A percentile compares a stretch with the other conserved stretches of the same genome.
Evolutionary conservation across 2,113 vertebrate species (phyloP).

Genomic region (Sphaerodactylus townsendi): DNA sequence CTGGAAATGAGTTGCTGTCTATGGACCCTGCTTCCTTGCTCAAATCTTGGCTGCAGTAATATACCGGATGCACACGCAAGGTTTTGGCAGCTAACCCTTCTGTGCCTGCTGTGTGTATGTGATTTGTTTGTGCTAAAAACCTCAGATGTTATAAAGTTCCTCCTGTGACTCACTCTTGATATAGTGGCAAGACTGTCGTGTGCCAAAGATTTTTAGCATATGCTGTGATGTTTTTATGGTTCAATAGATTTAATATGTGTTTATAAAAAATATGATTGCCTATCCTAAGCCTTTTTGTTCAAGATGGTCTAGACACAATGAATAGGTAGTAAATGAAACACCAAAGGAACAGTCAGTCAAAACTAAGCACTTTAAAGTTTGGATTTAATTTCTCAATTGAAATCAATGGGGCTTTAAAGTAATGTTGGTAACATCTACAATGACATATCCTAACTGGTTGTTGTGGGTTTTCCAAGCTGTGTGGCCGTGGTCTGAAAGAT

Average conservation of each 20-base stretch:
- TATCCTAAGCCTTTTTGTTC: not conserved
- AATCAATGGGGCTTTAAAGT: not conserved
- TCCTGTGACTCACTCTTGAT: not conserved
- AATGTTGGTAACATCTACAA: not conserved
- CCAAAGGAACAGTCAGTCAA: not conserved
- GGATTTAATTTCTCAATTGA: not conserved
- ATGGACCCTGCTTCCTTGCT: not conserved
- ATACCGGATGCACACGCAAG: accelerated
- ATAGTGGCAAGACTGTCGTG: no score
- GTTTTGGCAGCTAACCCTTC: not conserved
- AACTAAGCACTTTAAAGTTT: not conserved
- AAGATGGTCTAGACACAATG: not conserved
- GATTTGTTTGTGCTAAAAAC: not conserved
- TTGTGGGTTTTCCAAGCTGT: no score
- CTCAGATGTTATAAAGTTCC: not conserved
- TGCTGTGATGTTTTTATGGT: not conserved
- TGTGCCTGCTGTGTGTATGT: not conserved
- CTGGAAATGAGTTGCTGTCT: conserved; percentile 2
- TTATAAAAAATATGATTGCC: not conserved
- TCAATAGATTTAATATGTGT: not conserved
- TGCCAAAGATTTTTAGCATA: not conserved
- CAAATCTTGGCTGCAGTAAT: not conserved
- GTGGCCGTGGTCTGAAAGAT: no score
- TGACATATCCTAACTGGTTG: not conserved
- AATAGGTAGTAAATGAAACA: not conserved